These are phyloP conservation scores for Zophobas atratus DNA, from an alignment of 1,140 invertebrate genomes.

Conservation along the genomic window DNA sequence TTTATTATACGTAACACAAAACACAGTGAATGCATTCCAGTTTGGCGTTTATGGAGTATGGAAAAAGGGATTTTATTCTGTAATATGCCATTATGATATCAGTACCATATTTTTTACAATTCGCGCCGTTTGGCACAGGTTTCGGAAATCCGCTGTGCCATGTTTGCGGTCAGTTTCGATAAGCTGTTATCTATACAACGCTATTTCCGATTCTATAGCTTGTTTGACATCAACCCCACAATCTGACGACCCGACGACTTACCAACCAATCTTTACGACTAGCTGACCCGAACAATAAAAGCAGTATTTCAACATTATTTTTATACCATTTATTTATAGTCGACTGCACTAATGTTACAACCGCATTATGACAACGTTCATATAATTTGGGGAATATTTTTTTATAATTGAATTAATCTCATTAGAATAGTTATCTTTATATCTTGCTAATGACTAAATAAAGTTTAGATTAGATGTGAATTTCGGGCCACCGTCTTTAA, in stretches of 20 bases:
- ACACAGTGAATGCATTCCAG: no score
- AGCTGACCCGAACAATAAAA: conserved; percentile 18
- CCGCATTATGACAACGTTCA: no score
- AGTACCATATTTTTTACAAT: conserved; percentile 42
- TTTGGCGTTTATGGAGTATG: no score
- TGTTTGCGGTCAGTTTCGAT: conserved; percentile 47
- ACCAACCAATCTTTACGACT: conserved; percentile 24
- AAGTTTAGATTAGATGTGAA: no score
- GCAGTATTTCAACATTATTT: not conserved
- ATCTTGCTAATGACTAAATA: no score
- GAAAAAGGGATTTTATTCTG: not conserved
- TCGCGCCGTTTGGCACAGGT: conserved; percentile 25
- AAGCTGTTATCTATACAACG: conserved; percentile 46
- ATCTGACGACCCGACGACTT: conserved; percentile 37
- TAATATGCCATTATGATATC: conserved; percentile 26
- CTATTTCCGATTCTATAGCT: conserved; percentile 45
- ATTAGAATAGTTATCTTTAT: no score
- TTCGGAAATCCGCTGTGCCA: conserved; percentile 44
- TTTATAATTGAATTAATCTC: no score
- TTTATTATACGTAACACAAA: no score
- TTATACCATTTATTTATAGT: not conserved
- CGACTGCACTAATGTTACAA: not conserved
- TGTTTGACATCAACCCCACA: conserved; percentile 35
- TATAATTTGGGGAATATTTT: no score
- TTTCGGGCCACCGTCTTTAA: no score